phyloP scores from a whole-genome alignment of 2,888 invertebrate genomes.

The Cheilosia vulpina region DNA sequence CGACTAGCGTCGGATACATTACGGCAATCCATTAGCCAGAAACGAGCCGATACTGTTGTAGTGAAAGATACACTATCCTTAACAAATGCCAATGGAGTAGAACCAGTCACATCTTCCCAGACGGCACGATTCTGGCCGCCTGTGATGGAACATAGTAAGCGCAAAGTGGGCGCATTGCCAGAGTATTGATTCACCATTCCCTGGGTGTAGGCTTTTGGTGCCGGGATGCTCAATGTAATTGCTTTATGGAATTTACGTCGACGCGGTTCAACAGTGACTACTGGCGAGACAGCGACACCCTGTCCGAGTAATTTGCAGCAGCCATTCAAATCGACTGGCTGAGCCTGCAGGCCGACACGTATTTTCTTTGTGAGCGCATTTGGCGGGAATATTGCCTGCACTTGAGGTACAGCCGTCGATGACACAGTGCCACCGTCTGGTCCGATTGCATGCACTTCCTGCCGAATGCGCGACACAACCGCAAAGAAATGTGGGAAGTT shows the following conservation, averaged over 20 bases:
- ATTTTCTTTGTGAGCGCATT: slow-evolving; percentile 99
- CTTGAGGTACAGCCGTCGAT: slow-evolving; percentile 95
- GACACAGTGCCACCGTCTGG: slow-evolving; percentile 98
- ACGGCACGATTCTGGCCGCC: slow-evolving; percentile 98
- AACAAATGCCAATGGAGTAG: slow-evolving; percentile 97
- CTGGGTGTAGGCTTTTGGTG: slow-evolving; percentile 87
- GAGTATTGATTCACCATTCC: slow-evolving; percentile 94
- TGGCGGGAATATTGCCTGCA: slow-evolving; percentile 93
- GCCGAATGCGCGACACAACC: slow-evolving; percentile 95
- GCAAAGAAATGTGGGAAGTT: slow-evolving; percentile 99
- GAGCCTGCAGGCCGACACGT: slow-evolving; percentile 98
- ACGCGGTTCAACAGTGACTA: slow-evolving; percentile 98
- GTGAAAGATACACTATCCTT: slow-evolving; percentile 99
- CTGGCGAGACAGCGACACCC: slow-evolving; percentile 98
- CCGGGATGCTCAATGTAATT: slow-evolving; percentile 97
- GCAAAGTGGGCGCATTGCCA: slow-evolving; percentile 91
- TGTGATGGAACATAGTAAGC: slow-evolving; percentile 97
- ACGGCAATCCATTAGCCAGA: slow-evolving; percentile 99
- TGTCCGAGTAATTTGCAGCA: slow-evolving; percentile 96
- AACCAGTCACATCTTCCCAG: slow-evolving; percentile 99
- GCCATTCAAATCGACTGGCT: slow-evolving; percentile 94
- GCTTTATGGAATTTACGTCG: slow-evolving; percentile 99
- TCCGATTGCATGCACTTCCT: slow-evolving; percentile 98
- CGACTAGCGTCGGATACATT: slow-evolving; percentile 97
- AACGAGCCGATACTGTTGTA: slow-evolving; percentile 98